Percentiles rank a stretch among this genome's conserved stretches.
phyloP scores from a whole-genome alignment of 2,113 vertebrate species.

The Circaetus cinerascens region DNA sequence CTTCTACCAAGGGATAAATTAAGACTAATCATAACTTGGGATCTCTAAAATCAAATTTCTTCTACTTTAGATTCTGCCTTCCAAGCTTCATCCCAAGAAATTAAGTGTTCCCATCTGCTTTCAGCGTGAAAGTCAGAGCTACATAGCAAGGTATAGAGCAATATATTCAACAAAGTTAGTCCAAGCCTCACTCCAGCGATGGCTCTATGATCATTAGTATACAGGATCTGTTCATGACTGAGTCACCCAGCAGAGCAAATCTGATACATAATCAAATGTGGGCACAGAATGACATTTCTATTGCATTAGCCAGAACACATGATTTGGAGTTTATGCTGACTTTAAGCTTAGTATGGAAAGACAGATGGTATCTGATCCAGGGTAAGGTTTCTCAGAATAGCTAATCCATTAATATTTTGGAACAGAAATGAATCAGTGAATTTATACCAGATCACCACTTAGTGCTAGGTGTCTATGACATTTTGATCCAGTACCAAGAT shows the following conservation, averaged over 20 bases:
- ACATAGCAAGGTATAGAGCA: neutral
- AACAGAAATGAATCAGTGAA: neutral
- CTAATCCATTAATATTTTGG: conserved; percentile 1
- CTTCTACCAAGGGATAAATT: conserved; percentile 40
- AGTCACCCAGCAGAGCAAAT: conserved; percentile 27
- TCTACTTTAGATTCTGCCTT: conserved; percentile 23
- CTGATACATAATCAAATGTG: neutral
- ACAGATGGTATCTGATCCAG: conserved; percentile 27
- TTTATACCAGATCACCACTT: neutral
- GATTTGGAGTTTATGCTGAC: neutral
- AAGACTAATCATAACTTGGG: conserved; percentile 1
- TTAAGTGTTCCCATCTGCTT: conserved; percentile 5
- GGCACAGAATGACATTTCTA: conserved; percentile 30
- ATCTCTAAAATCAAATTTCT: conserved; percentile 10
- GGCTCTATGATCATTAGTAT: neutral
- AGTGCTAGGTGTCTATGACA: neutral
- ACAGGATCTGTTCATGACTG: neutral
- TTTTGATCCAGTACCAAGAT: neutral
- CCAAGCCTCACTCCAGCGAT: neutral
- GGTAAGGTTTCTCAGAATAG: conserved; percentile 12
- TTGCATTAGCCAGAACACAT: conserved; percentile 7
- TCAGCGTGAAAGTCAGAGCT: neutral
- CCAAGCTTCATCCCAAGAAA: neutral
- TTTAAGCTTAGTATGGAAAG: conserved; percentile 12
- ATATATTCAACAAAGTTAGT: neutral